phyloP scores from a whole-genome alignment of 2,888 invertebrate genomes.

The Acanthosoma haemorrhoidale region DNA sequence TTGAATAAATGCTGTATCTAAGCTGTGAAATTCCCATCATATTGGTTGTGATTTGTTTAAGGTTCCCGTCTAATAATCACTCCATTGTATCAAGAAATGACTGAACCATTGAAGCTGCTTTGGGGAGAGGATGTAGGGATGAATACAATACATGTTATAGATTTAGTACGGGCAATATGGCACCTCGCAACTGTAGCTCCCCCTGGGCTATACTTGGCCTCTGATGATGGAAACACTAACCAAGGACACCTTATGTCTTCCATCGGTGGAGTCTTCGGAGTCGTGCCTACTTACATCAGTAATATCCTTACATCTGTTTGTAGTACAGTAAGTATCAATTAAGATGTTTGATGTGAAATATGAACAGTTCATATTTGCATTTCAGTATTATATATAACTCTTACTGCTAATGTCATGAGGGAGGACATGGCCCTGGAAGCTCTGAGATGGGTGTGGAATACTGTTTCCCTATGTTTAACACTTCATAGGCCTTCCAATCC shows the following conservation, averaged over 20 bases:
- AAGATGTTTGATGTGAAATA: not conserved
- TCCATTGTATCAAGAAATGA: slow-evolving; percentile 79
- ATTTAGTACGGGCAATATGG: slow-evolving; percentile 79
- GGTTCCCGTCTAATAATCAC: slow-evolving; percentile 81
- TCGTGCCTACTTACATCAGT: slow-evolving; percentile 52
- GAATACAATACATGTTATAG: slow-evolving; percentile 81
- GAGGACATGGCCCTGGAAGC: too few relatives aligned
- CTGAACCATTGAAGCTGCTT: slow-evolving; percentile 84
- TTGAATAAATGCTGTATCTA: too few relatives aligned
- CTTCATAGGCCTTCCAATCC: not conserved
- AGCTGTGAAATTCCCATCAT: too few relatives aligned
- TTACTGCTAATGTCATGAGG: too few relatives aligned
- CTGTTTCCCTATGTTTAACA: too few relatives aligned
- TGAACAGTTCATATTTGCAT: too few relatives aligned
- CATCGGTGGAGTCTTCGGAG: slow-evolving; percentile 74
- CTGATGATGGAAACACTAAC: slow-evolving; percentile 75
- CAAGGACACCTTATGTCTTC: slow-evolving; percentile 78
- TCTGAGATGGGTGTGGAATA: too few relatives aligned
- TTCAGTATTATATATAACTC: too few relatives aligned
- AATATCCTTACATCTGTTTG: slow-evolving; percentile 8
- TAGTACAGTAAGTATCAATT: not conserved
- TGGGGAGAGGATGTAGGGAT: slow-evolving; percentile 80
- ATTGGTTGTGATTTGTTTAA: too few relatives aligned
- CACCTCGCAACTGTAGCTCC: slow-evolving; percentile 53
- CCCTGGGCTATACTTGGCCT: slow-evolving; percentile 70